phyloP scores from a whole-genome alignment of 2,113 vertebrate genomes.

The Pholis gunnellus region DNA sequence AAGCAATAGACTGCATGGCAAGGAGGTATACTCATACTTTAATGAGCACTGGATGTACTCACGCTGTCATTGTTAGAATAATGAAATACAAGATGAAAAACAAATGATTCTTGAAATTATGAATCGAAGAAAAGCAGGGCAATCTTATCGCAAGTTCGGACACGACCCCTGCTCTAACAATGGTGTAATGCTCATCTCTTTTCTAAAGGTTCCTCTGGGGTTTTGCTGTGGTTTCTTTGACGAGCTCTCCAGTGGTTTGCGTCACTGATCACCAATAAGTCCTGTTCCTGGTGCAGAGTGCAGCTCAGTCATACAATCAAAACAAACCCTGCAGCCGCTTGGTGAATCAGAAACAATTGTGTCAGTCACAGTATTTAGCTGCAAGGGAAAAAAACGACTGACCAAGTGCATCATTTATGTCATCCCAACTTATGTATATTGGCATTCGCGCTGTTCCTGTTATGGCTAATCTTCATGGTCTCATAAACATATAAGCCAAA shows the following conservation, averaged over 20 bases:
- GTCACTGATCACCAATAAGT: constrained; percentile 61
- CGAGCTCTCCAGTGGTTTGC: constrained; percentile 49
- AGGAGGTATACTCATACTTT: not conserved
- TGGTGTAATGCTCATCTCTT: constrained; percentile 24
- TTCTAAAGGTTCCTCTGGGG: constrained; percentile 38
- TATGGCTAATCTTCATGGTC: not conserved
- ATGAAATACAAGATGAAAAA: not conserved
- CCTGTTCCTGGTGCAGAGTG: constrained; percentile 18
- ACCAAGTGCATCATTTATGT: constrained; percentile 51
- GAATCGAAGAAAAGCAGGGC: constrained; percentile 6
- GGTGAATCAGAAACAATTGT: constrained; percentile 37
- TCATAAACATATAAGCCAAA: not conserved
- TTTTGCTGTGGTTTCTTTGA: constrained; percentile 61
- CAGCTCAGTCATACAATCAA: constrained; percentile 50
- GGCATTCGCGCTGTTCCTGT: not conserved
- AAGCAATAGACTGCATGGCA: not conserved
- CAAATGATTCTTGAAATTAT: not conserved
- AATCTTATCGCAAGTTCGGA: not conserved
- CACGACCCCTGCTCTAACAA: not conserved
- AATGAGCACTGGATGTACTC: not conserved
- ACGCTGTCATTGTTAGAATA: not conserved
- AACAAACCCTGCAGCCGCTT: constrained; percentile 21
- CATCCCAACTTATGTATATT: not conserved
- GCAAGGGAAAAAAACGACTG: constrained; percentile 10
- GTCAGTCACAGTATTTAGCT: constrained; percentile 31